Percentiles rank a stretch among this genome's conserved stretches.
Evolutionary conservation across 2,797 vertebrate genomes (phyloP).

Genomic region (Aratinga solstitialis): DNA sequence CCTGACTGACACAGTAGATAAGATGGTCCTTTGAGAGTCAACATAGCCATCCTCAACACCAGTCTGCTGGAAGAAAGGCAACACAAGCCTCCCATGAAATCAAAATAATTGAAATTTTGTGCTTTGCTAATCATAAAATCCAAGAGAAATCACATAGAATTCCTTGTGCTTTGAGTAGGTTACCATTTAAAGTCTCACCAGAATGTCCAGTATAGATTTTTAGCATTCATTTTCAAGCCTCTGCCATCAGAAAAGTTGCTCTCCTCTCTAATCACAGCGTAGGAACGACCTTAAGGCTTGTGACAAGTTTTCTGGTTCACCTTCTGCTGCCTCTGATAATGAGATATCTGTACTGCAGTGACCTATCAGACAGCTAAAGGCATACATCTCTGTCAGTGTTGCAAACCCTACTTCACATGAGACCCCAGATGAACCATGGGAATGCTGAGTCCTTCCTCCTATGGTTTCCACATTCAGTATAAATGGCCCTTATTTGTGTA

Average conservation of each 20-base stretch:
- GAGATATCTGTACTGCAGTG: background rate
- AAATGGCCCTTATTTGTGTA: background rate
- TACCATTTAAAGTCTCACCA: background rate
- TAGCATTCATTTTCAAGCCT: background rate
- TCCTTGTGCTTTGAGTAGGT: background rate
- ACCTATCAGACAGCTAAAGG: background rate
- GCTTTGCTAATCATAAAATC: constrained; percentile 33
- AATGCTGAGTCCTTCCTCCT: background rate
- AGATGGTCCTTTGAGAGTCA: background rate
- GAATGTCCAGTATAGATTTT: constrained; percentile 8
- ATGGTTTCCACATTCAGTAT: background rate
- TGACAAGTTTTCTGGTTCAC: background rate
- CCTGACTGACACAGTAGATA: background rate
- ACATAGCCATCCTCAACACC: background rate
- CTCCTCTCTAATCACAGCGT: background rate
- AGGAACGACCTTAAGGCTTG: background rate
- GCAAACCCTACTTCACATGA: background rate
- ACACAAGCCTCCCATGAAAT: constrained; percentile 19
- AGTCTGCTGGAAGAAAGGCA: background rate
- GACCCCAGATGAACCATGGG: background rate
- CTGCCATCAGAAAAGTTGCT: background rate
- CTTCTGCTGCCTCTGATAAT: background rate
- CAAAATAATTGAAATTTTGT: background rate
- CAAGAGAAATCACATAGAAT: background rate
- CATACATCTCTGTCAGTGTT: background rate